A percentile compares a stretch with the other conserved stretches of the same genome.
Evolutionary conservation across 1,140 invertebrate genomes (phyloP).

Genomic region (roundworm (Caenorhabditis elegans)): WBcel235 BX284604.4:6641501-6642000

Average conservation of each 20-base stretch:
- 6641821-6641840: too few species aligned
- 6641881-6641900: background rate
- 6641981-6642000: background rate
- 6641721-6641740: background rate
- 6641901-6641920: background rate
- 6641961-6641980: background rate
- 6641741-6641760: background rate
- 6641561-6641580: too few species aligned
- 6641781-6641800: background rate
- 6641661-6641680: background rate
- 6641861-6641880: background rate
- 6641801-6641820: too few species aligned
- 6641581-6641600: too few species aligned
- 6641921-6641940: background rate
- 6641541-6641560: too few species aligned
- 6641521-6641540: too few species aligned
- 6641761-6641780: conserved; percentile 9
- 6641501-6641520: too few species aligned
- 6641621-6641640: too few species aligned
- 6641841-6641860: too few species aligned
- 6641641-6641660: too few species aligned
- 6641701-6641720: background rate
- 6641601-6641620: too few species aligned
- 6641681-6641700: background rate
- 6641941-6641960: background rate